Evolutionary conservation across 2,888 invertebrate genomes (phyloP).

Genomic region (Tipula confusa): DNA sequence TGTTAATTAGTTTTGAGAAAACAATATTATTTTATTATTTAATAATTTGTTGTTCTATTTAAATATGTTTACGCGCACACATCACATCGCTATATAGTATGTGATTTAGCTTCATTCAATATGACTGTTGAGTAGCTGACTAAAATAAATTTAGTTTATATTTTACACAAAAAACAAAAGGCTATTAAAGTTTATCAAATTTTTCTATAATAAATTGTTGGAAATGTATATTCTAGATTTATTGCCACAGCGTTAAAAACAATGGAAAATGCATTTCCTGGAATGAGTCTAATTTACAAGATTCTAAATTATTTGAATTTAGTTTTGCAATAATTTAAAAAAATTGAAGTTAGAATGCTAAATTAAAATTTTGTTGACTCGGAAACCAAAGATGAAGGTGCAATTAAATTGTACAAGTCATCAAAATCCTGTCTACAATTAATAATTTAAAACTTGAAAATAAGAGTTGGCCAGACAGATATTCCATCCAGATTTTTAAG

Average conservation of each 20-base stretch:
- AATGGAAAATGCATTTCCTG: not conserved
- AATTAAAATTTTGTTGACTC: too few species aligned
- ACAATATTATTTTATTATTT: not conserved
- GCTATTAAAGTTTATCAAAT: not conserved
- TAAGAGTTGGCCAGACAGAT: too few species aligned
- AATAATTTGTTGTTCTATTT: not conserved
- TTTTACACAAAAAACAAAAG: not conserved
- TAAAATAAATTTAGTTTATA: not conserved
- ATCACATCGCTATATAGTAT: not conserved
- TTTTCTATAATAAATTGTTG: not conserved
- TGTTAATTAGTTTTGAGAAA: slow-evolving; percentile 3
- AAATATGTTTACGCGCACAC: not conserved
- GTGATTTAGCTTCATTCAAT: not conserved
- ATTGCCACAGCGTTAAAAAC: not conserved
- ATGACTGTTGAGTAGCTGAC: not conserved
- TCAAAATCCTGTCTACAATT: too few species aligned
- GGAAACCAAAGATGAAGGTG: too few species aligned
- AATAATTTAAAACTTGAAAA: too few species aligned
- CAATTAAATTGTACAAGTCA: too few species aligned
- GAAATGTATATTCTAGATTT: not conserved
- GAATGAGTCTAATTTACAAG: not conserved
- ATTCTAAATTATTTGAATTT: not conserved
- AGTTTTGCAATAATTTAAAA: too few species aligned
- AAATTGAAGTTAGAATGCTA: too few species aligned
- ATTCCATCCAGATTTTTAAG: too few species aligned